phyloP scores from a whole-genome alignment of 92 coral and sea anemone genomes.

The Phenganax subtilis region DNA sequence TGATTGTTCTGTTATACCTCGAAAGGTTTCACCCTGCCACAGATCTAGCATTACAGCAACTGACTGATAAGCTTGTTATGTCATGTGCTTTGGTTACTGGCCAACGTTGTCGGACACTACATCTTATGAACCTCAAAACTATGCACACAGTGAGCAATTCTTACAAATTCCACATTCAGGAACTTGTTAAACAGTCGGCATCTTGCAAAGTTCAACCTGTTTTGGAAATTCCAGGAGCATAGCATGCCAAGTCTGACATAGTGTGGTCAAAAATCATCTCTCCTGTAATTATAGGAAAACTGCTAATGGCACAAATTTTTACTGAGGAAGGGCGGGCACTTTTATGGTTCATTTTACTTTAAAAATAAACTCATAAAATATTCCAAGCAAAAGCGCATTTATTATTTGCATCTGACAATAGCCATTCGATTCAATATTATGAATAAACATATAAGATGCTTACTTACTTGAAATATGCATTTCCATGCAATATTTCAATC shows the following conservation, averaged over 20 bases:
- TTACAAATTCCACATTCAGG: slow-evolving; percentile 19
- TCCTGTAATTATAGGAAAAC: neutral
- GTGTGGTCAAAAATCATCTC: slow-evolving; percentile 1
- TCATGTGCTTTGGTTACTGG: slow-evolving; percentile 46
- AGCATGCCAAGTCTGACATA: neutral
- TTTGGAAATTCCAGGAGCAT: neutral
- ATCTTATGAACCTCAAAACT: slow-evolving; percentile 32
- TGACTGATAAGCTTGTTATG: slow-evolving; percentile 42
- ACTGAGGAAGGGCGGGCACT: no score
- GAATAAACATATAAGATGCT: no score
- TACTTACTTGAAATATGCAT: no score
- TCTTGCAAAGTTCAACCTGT: neutral
- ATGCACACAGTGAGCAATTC: neutral
- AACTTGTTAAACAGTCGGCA: slow-evolving; percentile 8
- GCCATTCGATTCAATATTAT: no score
- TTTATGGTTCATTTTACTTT: no score
- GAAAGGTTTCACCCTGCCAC: slow-evolving; percentile 14
- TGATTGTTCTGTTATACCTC: slow-evolving; percentile 31
- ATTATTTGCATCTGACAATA: no score
- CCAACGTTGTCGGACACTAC: slow-evolving; percentile 37
- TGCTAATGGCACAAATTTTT: no score
- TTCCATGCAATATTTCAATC: no score
- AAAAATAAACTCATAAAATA: no score
- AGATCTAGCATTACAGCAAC: slow-evolving; percentile 18
- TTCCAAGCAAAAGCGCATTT: no score